These are phyloP conservation scores for Etheostoma perlongum DNA, from an alignment of 2,797 vertebrate genomes.

Conservation along the genomic window DNA sequence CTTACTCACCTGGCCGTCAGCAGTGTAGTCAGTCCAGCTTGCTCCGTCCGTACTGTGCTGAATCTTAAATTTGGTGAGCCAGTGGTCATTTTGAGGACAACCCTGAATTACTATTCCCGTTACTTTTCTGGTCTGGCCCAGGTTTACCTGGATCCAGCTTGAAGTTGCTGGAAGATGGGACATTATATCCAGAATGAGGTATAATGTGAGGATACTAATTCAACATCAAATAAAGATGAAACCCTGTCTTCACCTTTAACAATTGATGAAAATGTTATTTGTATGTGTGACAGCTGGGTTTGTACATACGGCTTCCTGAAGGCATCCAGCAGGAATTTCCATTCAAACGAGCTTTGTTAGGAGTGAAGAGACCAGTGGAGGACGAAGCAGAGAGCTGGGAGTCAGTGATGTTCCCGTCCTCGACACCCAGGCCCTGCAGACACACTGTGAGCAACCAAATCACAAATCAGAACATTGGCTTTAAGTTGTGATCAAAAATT, in stretches of 20 bases:
- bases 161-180: conserved; percentile 68
- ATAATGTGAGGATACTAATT: neutral
- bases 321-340: conserved; percentile 87
- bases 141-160: conserved; percentile 84
- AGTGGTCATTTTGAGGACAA: conserved; percentile 81
- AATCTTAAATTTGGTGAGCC: conserved; percentile 83
- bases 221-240: neutral
- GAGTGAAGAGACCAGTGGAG: conserved; percentile 48
- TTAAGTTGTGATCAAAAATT: neutral
- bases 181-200: neutral
- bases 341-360: conserved; percentile 77
- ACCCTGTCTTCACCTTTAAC: neutral
- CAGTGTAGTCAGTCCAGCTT: conserved; percentile 77
- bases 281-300: neutral
- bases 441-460: conserved; percentile 76
- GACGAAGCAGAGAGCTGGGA: conserved; percentile 83
- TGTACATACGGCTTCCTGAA: conserved; percentile 66
- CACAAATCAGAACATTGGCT: neutral
- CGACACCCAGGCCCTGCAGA: conserved; percentile 83
- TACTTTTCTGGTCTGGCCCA: conserved; percentile 79
- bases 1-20: conserved; percentile 77
- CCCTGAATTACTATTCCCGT: conserved; percentile 86
- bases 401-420: conserved; percentile 79
- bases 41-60: conserved; percentile 80
- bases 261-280: neutral